These are phyloP conservation scores for Acropternis orthonyx DNA, from an alignment of 2,797 vertebrate species.

Conservation along the genomic window DNA sequence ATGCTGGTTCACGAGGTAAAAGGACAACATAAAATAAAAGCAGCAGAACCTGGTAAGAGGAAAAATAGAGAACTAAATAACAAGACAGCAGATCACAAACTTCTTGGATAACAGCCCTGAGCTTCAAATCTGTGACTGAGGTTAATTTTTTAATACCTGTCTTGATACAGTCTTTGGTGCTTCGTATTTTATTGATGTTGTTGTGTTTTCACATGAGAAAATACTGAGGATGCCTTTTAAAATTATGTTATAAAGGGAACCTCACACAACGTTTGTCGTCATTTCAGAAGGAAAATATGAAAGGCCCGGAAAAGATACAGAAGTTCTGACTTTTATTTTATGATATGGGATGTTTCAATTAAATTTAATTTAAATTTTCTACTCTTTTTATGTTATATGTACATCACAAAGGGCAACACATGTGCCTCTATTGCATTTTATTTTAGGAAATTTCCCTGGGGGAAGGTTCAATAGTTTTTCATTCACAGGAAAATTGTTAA, in stretches of 20 bases:
- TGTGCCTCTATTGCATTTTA: background rate
- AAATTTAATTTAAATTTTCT: background rate
- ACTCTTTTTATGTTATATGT: background rate
- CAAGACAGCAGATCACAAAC: background rate
- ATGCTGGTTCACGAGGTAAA: background rate
- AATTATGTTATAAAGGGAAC: background rate
- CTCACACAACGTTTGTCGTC: background rate
- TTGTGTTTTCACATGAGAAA: background rate
- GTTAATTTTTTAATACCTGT: background rate
- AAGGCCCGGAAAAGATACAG: background rate
- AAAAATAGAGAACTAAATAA: background rate
- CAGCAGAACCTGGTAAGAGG: background rate
- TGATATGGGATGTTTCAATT: background rate
- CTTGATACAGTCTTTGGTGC: background rate
- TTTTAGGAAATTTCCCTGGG: background rate
- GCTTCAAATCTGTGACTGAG: background rate
- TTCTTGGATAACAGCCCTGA: background rate
- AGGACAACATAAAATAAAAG: background rate
- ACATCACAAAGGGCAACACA: background rate
- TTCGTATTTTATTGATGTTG: background rate
- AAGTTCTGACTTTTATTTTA: background rate
- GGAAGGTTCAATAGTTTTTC: background rate
- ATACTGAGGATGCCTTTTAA: background rate
- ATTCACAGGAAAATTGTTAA: background rate
- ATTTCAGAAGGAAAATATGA: background rate